A percentile compares a stretch with the other conserved stretches of the same genome.
Conservation (phyloP, 2,797 vertebrate genomes). For the Distichodus sexfasciatus region DNA sequence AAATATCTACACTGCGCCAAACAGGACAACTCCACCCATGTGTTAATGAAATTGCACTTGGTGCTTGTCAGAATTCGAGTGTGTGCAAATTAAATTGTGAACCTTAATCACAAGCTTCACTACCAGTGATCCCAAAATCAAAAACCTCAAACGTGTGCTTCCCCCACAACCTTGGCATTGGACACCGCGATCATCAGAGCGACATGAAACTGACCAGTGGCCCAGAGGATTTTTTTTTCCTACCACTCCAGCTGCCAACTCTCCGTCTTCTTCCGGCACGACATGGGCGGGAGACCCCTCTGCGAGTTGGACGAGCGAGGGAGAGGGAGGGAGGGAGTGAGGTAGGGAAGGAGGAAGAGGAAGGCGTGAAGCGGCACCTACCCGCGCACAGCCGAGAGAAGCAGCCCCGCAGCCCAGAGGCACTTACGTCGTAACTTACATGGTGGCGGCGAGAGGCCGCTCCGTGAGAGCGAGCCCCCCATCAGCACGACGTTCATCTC, state of each 20-base stretch:
- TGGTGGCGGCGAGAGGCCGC: constrained; percentile 97
- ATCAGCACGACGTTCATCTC: constrained; percentile 98
- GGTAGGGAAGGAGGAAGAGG: constrained; percentile 37
- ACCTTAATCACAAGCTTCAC: constrained; percentile 32
- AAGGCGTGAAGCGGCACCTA: constrained; percentile 51
- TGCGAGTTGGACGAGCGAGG: constrained; percentile 35
- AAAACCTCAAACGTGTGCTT: constrained; percentile 55
- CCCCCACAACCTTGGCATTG: constrained; percentile 63
- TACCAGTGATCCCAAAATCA: constrained; percentile 30
- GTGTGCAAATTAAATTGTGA: constrained; percentile 27
- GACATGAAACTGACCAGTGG: constrained; percentile 33
- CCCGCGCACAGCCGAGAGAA: constrained; percentile 62
- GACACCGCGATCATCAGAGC: constrained; percentile 37
- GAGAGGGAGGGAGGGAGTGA: constrained; percentile 34
- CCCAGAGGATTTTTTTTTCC: constrained; percentile 44
- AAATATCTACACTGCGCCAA: constrained; percentile 25
- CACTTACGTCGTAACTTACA: constrained; percentile 99
- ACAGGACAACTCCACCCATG: not conserved
- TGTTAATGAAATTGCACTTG: not conserved
- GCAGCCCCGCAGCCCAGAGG: constrained; percentile 75
- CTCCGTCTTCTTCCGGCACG: not conserved
- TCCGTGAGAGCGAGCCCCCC: constrained; percentile 95
- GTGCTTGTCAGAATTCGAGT: constrained; percentile 2
- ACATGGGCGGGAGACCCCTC: constrained; percentile 19
- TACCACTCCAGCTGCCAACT: constrained; percentile 31